Evolutionary conservation across 2,888 invertebrate species (phyloP).

Genomic region (Scaeva pyrastri): DNA sequence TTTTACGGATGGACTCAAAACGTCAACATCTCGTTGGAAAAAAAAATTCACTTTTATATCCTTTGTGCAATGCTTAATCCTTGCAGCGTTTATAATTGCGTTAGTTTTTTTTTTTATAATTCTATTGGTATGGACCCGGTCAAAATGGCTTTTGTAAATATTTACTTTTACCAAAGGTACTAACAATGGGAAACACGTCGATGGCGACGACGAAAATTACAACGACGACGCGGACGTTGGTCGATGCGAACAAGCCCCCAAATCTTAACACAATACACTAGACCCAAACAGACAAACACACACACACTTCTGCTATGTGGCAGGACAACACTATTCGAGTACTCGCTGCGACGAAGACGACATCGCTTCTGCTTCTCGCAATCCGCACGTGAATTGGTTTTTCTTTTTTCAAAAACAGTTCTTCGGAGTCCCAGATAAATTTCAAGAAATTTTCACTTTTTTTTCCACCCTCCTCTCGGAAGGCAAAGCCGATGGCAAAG

Average conservation of each 20-base stretch:
- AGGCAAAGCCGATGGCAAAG: background rate
- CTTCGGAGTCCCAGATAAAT: background rate
- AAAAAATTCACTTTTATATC: slow-evolving; percentile 34
- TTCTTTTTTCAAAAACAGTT: slow-evolving; percentile 2
- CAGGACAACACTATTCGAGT: background rate
- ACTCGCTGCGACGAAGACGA: too few species aligned
- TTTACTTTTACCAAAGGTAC: slow-evolving; percentile 58
- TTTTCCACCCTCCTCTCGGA: background rate
- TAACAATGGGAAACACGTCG: slow-evolving; percentile 42
- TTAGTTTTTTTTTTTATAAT: background rate
- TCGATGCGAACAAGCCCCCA: slow-evolving; percentile 23
- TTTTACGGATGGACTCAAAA: background rate
- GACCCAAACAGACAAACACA: slow-evolving; percentile 42
- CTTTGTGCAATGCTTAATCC: slow-evolving; percentile 29
- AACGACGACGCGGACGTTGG: too few species aligned
- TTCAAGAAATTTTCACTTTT: slow-evolving; percentile 58
- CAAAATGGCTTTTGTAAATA: slow-evolving; percentile 58
- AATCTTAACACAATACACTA: slow-evolving; percentile 7
- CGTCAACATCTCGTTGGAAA: background rate
- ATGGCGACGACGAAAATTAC: background rate
- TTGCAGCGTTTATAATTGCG: slow-evolving; percentile 34
- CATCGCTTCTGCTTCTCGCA: background rate
- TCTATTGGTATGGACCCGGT: background rate
- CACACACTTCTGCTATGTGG: background rate
- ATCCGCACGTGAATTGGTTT: slow-evolving; percentile 64